Base-by-base conservation (phyloP, 2,113 vertebrate genomes). In the Planiliza haematocheilus region DNA sequence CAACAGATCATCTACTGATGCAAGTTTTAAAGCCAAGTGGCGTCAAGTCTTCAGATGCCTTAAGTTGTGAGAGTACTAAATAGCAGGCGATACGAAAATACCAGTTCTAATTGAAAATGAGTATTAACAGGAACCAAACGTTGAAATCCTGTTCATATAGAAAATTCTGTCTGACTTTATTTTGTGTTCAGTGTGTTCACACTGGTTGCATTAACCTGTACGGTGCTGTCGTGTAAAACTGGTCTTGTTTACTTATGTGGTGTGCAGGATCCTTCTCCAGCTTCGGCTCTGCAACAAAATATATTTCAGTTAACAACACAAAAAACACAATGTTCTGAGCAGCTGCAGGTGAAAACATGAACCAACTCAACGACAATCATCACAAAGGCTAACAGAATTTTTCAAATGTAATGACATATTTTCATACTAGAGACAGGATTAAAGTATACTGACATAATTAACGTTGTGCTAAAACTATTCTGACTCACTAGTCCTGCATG, bases 231-330 rank as follows among this genome's bases (percentile, higher is more conserved):
- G 56, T 66, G 62, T 18, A 10, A 12, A 18, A 46, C 11, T 36
- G 49, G 41, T 58, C 46, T 30, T 48, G 17, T 45, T 67, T 72
- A 37, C 13, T 48, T 41, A 20, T 51, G 41, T 60, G 42, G 7
- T 51, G 7, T 21, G 34, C 0, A 10, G 11, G 10, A 24, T 72
- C 21, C 13, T 70, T 78, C 7, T 53, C 43, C 38, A 59, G 12
- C n/a, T 75, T 7, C 16, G 39, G 42, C 24, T 42, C 80, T 91
- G 67, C 37, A 82, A 56, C 1, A 69, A 37, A 36, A 21, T 30
- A 41, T 0, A 21, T 3, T 4, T 38, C 4, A 21, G 4, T 56
- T 4, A 67, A 37, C 11, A 41, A 70, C 2, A 46, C 3, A 73
- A 12, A 67, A n/a, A n/a, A n/a, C n/a, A n/a, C n/a, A n/a, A 59